Percentiles rank a stretch among this genome's conserved stretches.
Evolutionary conservation across 1,140 invertebrate species (phyloP).

Genomic region (Antheraea pernyi): DNA sequence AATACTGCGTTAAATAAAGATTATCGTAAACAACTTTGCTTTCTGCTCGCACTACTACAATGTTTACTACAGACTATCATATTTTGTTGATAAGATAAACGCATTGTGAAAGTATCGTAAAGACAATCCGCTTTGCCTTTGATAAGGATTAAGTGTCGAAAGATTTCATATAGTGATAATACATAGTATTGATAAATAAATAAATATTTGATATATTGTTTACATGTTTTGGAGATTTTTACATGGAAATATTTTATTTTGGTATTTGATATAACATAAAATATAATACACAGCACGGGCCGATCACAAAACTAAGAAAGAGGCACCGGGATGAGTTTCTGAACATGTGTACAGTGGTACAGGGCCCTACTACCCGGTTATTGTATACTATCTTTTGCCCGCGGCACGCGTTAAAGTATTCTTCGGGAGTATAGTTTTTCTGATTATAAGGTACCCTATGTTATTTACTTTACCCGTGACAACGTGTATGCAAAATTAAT

Average conservation of each 20-base stretch:
- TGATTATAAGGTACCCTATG: too few species aligned
- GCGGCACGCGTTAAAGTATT: too few species aligned
- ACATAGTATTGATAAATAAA: background rate
- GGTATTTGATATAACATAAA: too few species aligned
- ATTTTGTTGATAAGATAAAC: conserved; percentile 26
- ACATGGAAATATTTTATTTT: background rate
- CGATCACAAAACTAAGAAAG: too few species aligned
- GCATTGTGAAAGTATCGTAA: conserved; percentile 33
- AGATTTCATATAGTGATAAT: background rate
- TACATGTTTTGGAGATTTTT: conserved; percentile 13
- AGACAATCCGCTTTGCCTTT: conserved; percentile 7
- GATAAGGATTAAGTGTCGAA: background rate
- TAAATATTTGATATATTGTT: background rate
- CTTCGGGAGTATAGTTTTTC: too few species aligned
- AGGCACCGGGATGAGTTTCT: too few species aligned
- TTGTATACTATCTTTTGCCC: too few species aligned
- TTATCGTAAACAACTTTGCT: background rate
- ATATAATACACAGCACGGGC: too few species aligned
- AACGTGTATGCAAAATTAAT: too few species aligned
- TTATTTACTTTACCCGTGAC: too few species aligned
- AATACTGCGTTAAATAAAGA: background rate
- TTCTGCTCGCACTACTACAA: conserved; percentile 23
- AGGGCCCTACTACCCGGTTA: too few species aligned
- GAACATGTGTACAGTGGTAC: too few species aligned
- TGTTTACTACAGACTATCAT: conserved; percentile 27